phyloP scores from a whole-genome alignment of 1,140 invertebrate genomes.

The Trachymyrmex septentrionalis region DNA sequence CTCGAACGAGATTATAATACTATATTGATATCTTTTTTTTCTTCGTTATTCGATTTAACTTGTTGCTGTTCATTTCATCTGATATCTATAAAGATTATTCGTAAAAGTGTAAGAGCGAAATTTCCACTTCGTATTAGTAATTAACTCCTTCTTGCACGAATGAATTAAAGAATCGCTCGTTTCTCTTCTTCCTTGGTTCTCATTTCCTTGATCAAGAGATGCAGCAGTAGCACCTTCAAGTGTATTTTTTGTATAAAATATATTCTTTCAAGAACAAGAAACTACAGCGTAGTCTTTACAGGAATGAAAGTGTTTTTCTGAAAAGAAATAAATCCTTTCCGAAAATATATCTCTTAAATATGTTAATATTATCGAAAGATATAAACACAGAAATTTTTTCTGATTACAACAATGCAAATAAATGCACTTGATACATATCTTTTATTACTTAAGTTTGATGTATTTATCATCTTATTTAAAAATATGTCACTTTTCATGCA shows the following conservation, averaged over 20 bases:
- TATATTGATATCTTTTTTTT: neutral
- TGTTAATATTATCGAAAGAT: neutral
- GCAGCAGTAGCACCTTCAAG: neutral
- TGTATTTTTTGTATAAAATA: constrained; percentile 3
- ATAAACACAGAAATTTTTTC: neutral
- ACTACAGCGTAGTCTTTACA: neutral
- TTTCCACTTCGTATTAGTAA: neutral
- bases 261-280: neutral
- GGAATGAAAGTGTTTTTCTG: neutral
- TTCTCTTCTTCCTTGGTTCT: neutral
- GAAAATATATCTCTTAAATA: neutral
- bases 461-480: neutral
- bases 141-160: constrained; percentile 5
- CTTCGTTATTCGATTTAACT: neutral
- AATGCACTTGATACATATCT: neutral
- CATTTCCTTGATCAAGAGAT: constrained; percentile 28
- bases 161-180: neutral
- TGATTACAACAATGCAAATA: neutral
- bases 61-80: neutral
- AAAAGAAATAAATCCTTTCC: neutral
- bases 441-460: neutral
- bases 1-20: neutral
- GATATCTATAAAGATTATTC: neutral
- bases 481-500: neutral
- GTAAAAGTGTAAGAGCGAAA: neutral